These are phyloP conservation scores for Rapana venosa DNA, from an alignment of 2,888 invertebrate genomes.

Conservation along the genomic window DNA sequence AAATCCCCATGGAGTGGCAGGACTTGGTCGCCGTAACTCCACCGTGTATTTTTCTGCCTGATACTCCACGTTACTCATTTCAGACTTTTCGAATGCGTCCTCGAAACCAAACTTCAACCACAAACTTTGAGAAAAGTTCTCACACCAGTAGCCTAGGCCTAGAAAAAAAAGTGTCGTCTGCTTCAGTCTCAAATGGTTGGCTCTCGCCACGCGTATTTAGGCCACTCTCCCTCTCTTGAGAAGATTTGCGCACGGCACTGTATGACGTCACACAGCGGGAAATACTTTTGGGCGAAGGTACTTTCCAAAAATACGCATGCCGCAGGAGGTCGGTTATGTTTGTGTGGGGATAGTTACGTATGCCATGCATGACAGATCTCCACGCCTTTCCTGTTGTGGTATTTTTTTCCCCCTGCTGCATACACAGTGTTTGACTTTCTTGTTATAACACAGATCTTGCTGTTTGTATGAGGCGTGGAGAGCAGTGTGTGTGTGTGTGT, in stretches of 20 bases:
- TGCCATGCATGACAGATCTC: background rate
- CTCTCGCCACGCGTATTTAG: background rate
- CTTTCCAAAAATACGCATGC: background rate
- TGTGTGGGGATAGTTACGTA: background rate
- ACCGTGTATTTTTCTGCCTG: constrained; percentile 67
- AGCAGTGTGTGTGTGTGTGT: background rate
- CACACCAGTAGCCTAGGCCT: background rate
- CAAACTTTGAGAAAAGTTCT: background rate
- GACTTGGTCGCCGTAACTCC: constrained; percentile 63
- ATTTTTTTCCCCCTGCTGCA: background rate
- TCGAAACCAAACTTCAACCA: background rate
- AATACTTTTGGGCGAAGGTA: constrained; percentile 17
- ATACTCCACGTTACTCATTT: constrained; percentile 60
- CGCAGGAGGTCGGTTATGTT: background rate
- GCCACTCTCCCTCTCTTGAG: background rate
- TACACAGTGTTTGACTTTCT: background rate
- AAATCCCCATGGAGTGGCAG: constrained; percentile 76
- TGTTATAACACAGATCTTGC: background rate
- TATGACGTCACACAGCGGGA: constrained; percentile 21
- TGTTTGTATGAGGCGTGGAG: background rate
- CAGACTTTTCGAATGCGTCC: background rate
- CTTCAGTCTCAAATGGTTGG: constrained; percentile 28
- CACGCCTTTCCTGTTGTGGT: background rate
- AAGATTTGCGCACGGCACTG: constrained; percentile 51
- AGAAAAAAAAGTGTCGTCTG: constrained; percentile 30